phyloP scores from a whole-genome alignment of 2,113 vertebrate species.

The Albula goreensis region DNA sequence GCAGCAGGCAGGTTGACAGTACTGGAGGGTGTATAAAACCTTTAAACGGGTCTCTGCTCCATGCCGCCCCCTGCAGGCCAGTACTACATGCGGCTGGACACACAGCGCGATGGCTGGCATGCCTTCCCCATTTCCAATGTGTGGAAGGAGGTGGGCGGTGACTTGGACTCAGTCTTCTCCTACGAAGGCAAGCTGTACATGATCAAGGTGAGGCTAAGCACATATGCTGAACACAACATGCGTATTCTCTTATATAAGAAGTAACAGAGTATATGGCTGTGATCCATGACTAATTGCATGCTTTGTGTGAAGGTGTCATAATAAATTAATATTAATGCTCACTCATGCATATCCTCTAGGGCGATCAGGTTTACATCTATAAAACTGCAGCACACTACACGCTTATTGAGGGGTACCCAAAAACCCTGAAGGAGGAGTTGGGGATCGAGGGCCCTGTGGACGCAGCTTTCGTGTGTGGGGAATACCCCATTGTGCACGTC shows the following conservation, averaged over 20 bases:
- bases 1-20: too few species aligned
- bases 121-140: constrained; percentile 68
- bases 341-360: constrained; percentile 58
- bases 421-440: constrained; percentile 76
- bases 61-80: constrained; percentile 52
- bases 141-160: constrained; percentile 69
- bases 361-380: constrained; percentile 76
- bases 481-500: constrained; percentile 58
- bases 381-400: constrained; percentile 64
- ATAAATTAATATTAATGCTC: background rate
- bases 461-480: constrained; percentile 64
- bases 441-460: constrained; percentile 66
- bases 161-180: constrained; percentile 78
- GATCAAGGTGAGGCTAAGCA: constrained; percentile 70
- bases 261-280: too few species aligned
- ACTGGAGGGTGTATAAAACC: background rate
- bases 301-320: too few species aligned
- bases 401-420: constrained; percentile 77
- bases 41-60: background rate
- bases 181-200: constrained; percentile 75
- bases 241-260: too few species aligned
- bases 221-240: too few species aligned
- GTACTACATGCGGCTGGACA: constrained; percentile 76
- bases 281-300: too few species aligned
- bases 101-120: constrained; percentile 71